phyloP scores from a whole-genome alignment of 2,113 vertebrate genomes.

The Bubalus kerabau region DNA sequence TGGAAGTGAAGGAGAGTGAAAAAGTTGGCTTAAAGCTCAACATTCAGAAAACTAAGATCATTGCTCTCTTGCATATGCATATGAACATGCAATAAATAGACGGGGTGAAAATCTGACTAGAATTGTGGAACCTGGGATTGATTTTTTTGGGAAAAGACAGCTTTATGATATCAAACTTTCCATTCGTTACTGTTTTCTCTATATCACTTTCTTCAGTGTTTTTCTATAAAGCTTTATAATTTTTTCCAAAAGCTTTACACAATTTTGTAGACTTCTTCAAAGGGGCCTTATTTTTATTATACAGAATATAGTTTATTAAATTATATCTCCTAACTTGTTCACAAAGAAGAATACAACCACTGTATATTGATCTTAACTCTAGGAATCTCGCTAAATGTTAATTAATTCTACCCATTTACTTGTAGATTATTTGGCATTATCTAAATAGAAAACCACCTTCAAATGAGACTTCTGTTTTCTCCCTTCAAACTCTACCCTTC shows the following conservation, averaged over 20 bases:
- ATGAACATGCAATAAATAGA: background rate
- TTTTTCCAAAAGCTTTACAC: background rate
- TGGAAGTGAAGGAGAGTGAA: background rate
- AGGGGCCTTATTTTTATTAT: background rate
- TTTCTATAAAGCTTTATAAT: background rate
- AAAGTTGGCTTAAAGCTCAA: background rate
- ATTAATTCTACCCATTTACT: background rate
- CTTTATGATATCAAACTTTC: background rate
- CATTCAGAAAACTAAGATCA: background rate
- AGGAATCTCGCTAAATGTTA: background rate
- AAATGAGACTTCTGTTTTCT: background rate
- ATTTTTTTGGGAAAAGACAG: background rate
- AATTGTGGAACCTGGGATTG: background rate
- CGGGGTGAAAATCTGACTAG: background rate
- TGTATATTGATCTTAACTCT: background rate
- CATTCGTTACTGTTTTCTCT: background rate
- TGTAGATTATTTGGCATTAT: background rate
- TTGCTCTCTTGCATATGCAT: background rate
- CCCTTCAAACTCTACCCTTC: background rate
- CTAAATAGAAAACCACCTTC: background rate
- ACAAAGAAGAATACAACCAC: background rate
- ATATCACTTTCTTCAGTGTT: background rate
- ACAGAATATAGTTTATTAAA: background rate
- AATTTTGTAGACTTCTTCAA: background rate
- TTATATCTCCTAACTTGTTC: background rate